Evolutionary conservation across 2,888 invertebrate species (phyloP).

Genomic region (Dynastes maya): DNA sequence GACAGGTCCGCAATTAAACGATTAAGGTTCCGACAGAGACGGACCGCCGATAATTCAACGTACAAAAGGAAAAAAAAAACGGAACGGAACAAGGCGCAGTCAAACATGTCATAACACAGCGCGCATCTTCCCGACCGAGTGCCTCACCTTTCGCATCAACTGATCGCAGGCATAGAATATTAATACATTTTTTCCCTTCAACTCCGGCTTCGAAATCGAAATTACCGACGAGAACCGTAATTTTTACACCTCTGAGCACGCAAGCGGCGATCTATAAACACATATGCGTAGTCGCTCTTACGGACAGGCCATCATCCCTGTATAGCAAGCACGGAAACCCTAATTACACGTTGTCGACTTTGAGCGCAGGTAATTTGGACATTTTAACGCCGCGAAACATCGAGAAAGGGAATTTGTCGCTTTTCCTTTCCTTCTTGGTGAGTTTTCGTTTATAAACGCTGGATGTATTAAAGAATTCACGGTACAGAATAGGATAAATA

Average conservation of each 20-base stretch:
- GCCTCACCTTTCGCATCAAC: constrained; percentile 19
- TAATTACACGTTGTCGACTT: constrained; percentile 69
- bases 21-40: constrained; percentile 30
- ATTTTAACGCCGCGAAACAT: constrained; percentile 66
- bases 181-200: constrained; percentile 39
- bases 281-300: constrained; percentile 45
- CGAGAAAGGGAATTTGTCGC: neutral
- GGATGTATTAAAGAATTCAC: too few species aligned
- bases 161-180: constrained; percentile 29
- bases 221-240: constrained; percentile 56
- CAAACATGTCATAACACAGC: constrained; percentile 41
- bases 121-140: neutral
- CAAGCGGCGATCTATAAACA: constrained; percentile 60
- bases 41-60: neutral
- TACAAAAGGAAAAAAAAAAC: neutral
- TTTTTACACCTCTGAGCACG: constrained; percentile 68
- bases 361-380: constrained; percentile 68
- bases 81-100: neutral
- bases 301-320: constrained; percentile 56
- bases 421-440: neutral
- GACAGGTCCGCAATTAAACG: constrained; percentile 41
- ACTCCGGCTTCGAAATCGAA: constrained; percentile 39
- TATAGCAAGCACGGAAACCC: constrained; percentile 63
- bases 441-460: too few species aligned
- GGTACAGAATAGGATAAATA: too few species aligned